Evolutionary conservation across 1,140 invertebrate genomes (phyloP).

Genomic region (Zaprionus capensis): DNA sequence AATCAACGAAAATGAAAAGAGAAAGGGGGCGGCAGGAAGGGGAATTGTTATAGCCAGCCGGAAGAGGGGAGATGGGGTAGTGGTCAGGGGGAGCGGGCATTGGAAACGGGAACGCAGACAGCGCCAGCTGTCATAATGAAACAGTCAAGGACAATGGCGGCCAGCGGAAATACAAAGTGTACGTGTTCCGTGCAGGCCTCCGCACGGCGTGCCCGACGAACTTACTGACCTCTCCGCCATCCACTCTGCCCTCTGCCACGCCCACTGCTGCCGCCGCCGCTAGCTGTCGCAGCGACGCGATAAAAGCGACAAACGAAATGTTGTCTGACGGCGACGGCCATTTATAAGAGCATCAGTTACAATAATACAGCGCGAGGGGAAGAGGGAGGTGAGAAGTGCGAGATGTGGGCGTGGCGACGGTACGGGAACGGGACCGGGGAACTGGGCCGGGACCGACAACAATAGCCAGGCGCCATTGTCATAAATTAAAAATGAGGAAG

Average conservation of each 20-base stretch:
- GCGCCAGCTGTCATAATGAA: conserved; percentile 79
- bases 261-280: not conserved
- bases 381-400: not conserved
- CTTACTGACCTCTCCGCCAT: not conserved
- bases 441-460: conserved; percentile 34
- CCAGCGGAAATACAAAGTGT: conserved; percentile 77
- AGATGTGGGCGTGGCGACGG: conserved; percentile 46
- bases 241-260: conserved; percentile 1
- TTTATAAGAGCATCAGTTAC: conserved; percentile 83
- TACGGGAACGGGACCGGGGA: too few relatives aligned
- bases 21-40: not conserved
- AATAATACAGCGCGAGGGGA: conserved; percentile 59
- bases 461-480: conserved; percentile 74
- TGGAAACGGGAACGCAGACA: conserved; percentile 24
- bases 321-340: conserved; percentile 69
- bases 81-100: not conserved
- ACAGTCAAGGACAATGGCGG: conserved; percentile 79
- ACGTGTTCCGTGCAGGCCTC: conserved; percentile 51
- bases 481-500: conserved; percentile 84
- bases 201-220: conserved; percentile 20
- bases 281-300: conserved; percentile 56
- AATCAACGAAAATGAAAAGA: conserved; percentile 63
- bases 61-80: not conserved
- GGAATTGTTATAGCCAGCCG: conserved; percentile 3
- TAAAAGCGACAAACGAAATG: conserved; percentile 78